Evolutionary conservation across 1,140 invertebrate species (phyloP).

Genomic region (Drosophila pandora): DNA sequence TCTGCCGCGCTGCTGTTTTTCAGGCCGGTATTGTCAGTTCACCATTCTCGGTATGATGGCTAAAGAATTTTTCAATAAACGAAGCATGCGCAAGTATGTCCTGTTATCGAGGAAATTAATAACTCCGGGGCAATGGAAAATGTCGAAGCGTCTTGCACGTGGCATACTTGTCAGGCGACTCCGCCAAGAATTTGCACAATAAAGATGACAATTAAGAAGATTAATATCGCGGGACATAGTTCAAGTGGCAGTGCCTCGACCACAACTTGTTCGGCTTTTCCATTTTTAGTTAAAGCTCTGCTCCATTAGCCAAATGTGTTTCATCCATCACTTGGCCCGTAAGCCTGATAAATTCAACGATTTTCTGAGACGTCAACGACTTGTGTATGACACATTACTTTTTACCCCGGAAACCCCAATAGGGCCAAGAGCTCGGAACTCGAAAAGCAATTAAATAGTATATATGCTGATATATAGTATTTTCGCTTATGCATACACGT

Average conservation of each 20-base stretch:
- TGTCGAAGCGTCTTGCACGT: constrained; percentile 42
- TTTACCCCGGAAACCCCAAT: constrained; percentile 6
- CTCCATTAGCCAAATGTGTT: constrained; percentile 14
- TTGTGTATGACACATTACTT: constrained; percentile 43
- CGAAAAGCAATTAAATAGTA: constrained; percentile 65
- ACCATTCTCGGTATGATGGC: constrained; percentile 37
- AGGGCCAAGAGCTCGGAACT: background rate
- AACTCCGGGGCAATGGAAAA: constrained; percentile 36
- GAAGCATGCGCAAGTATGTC: constrained; percentile 51
- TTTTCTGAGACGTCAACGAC: constrained; percentile 31
- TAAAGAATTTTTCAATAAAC: constrained; percentile 61
- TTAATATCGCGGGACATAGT: constrained; percentile 9
- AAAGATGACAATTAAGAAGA: constrained; percentile 33
- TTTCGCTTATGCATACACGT: constrained; percentile 28
- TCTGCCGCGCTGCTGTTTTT: constrained; percentile 12
- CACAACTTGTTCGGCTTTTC: background rate
- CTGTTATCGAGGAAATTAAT: constrained; percentile 63
- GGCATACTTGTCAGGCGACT: constrained; percentile 16
- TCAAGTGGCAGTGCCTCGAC: constrained; percentile 11
- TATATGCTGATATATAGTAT: constrained; percentile 17
- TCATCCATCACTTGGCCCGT: constrained; percentile 40
- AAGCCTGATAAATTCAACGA: constrained; percentile 69
- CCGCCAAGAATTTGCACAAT: constrained; percentile 21
- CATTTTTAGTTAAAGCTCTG: constrained; percentile 17
- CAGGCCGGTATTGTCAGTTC: constrained; percentile 23